Conservation (phyloP, 2,113 vertebrate species). For the Plotosus lineatus region DNA sequence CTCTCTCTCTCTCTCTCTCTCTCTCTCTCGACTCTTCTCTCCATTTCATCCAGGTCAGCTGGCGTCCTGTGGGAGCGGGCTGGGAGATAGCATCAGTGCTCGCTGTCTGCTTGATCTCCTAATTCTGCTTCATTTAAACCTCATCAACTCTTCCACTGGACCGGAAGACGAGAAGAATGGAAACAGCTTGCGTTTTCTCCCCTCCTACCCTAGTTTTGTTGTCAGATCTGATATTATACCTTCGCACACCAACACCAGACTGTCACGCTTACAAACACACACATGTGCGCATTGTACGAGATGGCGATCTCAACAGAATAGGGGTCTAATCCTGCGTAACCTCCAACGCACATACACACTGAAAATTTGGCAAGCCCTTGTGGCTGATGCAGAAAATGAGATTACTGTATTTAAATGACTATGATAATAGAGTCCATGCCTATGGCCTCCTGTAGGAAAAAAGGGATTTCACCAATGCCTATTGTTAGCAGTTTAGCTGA, state of each 20-base stretch:
- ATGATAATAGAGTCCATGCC: slow-evolving; percentile 93
- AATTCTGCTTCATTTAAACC: slow-evolving; percentile 99
- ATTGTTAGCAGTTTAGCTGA: slow-evolving; percentile 78
- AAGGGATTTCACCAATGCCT: slow-evolving; percentile 66
- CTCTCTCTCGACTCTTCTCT: slow-evolving; percentile 69
- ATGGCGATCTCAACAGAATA: slow-evolving; percentile 51
- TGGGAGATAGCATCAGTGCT: slow-evolving; percentile 72
- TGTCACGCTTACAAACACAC: slow-evolving; percentile 39
- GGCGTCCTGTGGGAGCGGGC: slow-evolving; percentile 63
- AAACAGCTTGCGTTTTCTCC: slow-evolving; percentile 68
- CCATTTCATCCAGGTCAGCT: slow-evolving; percentile 76
- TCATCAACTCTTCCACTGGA: slow-evolving; percentile 99
- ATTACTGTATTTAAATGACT: slow-evolving; percentile 99
- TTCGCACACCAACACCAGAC: slow-evolving; percentile 62
- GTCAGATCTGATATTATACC: slow-evolving; percentile 73
- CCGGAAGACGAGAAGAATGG: slow-evolving; percentile 91
- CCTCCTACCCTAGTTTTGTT: slow-evolving; percentile 66
- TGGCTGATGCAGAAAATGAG: slow-evolving; percentile 96
- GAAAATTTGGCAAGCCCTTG: slow-evolving; percentile 79
- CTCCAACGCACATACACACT: slow-evolving; percentile 48
- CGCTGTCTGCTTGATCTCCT: slow-evolving; percentile 87
- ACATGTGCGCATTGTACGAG: slow-evolving; percentile 33
- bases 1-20: slow-evolving; percentile 58
- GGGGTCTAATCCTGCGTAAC: slow-evolving; percentile 62
- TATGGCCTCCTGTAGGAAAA: slow-evolving; percentile 68